A percentile compares a stretch with the other conserved stretches of the same genome.
These are phyloP conservation scores for Podargus strigoides DNA, from an alignment of 2,797 vertebrate genomes.

Conservation along the genomic window DNA sequence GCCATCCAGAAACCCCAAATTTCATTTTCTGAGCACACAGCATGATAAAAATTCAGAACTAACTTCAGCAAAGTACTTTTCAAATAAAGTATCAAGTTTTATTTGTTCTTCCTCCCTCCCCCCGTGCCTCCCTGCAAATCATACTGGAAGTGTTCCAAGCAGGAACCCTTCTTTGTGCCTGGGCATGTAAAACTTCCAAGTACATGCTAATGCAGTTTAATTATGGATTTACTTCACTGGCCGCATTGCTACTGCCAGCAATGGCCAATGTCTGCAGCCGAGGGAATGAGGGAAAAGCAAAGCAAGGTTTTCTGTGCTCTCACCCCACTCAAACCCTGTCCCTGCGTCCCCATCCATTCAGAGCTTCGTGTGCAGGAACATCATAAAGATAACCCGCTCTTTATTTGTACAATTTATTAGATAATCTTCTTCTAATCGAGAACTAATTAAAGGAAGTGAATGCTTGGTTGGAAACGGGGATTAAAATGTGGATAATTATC, in stretches of 20 bases:
- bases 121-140: background rate
- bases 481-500: constrained; percentile 69
- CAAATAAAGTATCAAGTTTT: background rate
- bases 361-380: background rate
- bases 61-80: background rate
- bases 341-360: background rate
- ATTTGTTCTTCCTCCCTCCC: background rate
- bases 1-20: background rate
- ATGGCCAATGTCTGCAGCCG: background rate
- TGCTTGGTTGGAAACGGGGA: constrained; percentile 69
- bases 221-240: constrained; percentile 57
- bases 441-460: constrained; percentile 74
- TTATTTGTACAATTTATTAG: constrained; percentile 73
- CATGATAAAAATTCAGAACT: background rate
- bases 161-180: constrained; percentile 23
- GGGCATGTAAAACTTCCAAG: constrained; percentile 36
- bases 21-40: background rate
- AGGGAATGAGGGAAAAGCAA: background rate
- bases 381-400: constrained; percentile 38
- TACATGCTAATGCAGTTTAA: constrained; percentile 65
- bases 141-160: constrained; percentile 37
- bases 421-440: constrained; percentile 73
- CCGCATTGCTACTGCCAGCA: background rate
- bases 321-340: background rate
- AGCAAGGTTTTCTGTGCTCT: background rate